These are phyloP conservation scores for Notospermus geniculatus DNA, from an alignment of 1,140 invertebrate genomes.

Conservation along the genomic window DNA sequence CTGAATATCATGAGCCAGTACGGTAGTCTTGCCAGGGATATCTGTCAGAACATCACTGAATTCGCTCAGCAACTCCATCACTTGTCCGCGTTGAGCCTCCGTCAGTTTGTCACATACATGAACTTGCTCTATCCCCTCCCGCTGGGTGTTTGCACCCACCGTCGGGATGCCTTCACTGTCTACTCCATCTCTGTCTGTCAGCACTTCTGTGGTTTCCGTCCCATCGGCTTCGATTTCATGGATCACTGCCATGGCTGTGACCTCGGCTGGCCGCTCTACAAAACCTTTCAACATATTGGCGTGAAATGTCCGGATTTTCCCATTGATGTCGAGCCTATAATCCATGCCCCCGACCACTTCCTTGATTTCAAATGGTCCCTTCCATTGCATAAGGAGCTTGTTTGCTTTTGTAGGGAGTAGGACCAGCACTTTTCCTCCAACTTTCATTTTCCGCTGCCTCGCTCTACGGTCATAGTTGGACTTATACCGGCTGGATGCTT, in stretches of 20 bases:
- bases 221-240: too few species aligned
- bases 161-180: constrained; percentile 4
- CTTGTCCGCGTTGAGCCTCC: background rate
- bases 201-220: too few species aligned
- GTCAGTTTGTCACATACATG: background rate
- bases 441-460: constrained; percentile 16
- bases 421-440: constrained; percentile 20
- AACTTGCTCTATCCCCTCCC: background rate
- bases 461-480: constrained; percentile 19
- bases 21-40: constrained; percentile 15
- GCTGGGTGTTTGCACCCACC: background rate
- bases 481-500: constrained; percentile 17
- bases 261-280: constrained; percentile 1
- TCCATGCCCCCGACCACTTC: constrained; percentile 1
- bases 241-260: background rate
- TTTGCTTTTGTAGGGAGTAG: constrained; percentile 24
- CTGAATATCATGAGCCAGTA: constrained; percentile 11
- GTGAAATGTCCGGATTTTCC: constrained; percentile 11
- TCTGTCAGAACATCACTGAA: constrained; percentile 16
- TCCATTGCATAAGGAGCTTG: constrained; percentile 23
- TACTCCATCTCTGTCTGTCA: background rate
- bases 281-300: constrained; percentile 14
- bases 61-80: background rate
- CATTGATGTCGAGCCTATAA: constrained; percentile 12
- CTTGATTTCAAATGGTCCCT: constrained; percentile 19